A percentile compares a stretch with the other conserved stretches of the same genome.
phyloP scores from a whole-genome alignment of 2,113 vertebrate genomes.

The Willisornis vidua region DNA sequence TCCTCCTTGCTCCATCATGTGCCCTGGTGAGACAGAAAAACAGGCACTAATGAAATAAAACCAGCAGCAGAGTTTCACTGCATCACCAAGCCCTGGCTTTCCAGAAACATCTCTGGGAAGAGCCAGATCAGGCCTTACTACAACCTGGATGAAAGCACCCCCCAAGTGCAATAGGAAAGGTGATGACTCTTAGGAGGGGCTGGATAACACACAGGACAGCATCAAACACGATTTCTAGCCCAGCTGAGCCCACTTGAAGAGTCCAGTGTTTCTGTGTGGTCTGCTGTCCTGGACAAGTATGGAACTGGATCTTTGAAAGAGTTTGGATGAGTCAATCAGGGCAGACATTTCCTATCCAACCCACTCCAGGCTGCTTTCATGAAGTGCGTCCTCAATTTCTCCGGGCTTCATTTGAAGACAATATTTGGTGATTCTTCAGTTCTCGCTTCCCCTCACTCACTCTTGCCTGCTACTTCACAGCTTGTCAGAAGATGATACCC shows the following conservation, averaged over 20 bases:
- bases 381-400: neutral
- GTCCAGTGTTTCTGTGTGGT: neutral
- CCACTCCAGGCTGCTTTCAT: neutral
- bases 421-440: neutral
- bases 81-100: neutral
- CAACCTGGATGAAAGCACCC: neutral
- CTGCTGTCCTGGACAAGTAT: neutral
- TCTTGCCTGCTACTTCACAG: neutral
- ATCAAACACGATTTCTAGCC: neutral
- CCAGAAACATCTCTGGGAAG: neutral
- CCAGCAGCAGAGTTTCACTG: neutral
- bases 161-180: neutral
- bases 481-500: slow-evolving; percentile 26
- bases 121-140: neutral
- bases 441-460: neutral
- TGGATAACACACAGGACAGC: neutral
- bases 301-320: neutral
- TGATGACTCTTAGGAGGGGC: neutral
- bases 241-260: neutral
- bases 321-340: neutral
- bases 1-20: neutral
- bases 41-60: neutral
- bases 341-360: neutral
- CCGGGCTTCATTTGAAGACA: neutral
- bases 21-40: neutral